Evolutionary conservation across 2,888 invertebrate species (phyloP).

Genomic region (Muschampia plurimacula): DNA sequence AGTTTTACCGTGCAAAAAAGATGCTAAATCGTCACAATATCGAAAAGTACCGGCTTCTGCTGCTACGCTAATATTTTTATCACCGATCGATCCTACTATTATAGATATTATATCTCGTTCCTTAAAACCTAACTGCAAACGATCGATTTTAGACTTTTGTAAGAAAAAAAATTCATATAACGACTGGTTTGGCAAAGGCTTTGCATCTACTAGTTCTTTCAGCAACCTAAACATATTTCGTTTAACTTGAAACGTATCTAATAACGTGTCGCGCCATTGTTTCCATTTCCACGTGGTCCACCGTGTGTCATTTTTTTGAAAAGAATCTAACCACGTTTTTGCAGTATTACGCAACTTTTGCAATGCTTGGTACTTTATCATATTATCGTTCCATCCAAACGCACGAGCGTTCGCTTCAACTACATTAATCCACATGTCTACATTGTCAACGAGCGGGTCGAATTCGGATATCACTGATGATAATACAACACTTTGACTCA

Average conservation of each 20-base stretch:
- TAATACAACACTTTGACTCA: slow-evolving; percentile 41
- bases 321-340: slow-evolving; percentile 49
- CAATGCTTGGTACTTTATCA: slow-evolving; percentile 43
- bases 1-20: neutral
- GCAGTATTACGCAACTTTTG: slow-evolving; percentile 49
- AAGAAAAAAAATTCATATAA: slow-evolving; percentile 49
- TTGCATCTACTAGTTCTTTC: too few relatives aligned
- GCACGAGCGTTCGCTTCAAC: slow-evolving; percentile 48
- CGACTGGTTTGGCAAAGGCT: slow-evolving; percentile 39
- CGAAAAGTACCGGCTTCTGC: slow-evolving; percentile 5
- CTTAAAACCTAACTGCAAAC: slow-evolving; percentile 43
- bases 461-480: slow-evolving; percentile 46
- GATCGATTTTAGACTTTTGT: slow-evolving; percentile 46
- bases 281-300: too few relatives aligned
- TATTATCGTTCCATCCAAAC: slow-evolving; percentile 47
- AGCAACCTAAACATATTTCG: too few relatives aligned
- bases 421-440: slow-evolving; percentile 49
- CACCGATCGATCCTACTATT: slow-evolving; percentile 47
- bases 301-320: slow-evolving; percentile 41
- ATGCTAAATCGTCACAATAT: slow-evolving; percentile 6
- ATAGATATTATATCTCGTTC: slow-evolving; percentile 48
- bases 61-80: slow-evolving; percentile 31
- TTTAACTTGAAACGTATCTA: too few relatives aligned
- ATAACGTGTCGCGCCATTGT: too few relatives aligned
- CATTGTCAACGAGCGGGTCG: slow-evolving; percentile 42